Evolutionary conservation across 37 sponge, comb jelly and placozoan genomes (phyloP), one percentile per base, ranked within the genome.

Genomic region (Mnemiopsis leidyi): DNA sequence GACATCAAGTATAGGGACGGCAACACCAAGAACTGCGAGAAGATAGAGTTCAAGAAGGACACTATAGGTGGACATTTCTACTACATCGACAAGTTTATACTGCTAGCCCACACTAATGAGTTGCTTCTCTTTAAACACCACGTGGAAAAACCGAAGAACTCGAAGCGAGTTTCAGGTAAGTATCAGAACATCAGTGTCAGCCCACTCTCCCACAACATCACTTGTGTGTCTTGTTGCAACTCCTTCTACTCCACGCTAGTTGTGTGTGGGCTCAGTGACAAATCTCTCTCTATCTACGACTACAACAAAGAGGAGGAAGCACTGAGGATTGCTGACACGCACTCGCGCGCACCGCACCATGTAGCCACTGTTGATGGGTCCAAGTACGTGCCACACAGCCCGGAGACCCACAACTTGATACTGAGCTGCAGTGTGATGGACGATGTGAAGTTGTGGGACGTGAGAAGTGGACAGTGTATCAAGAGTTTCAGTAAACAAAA

Each of bases 41-140:
- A 85, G 24, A 38, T 40, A 33, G 61, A 94, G 69, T 94, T 69
- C n/a, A 71, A 20, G 25, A 94, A 95, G 23, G 97, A 95, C 21
- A 75, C 96, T 29, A 93, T 83, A 23, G 92, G 76, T 69, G 94
- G 95, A 21, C 95, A 94, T 68, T 99, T 99, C 88, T 99, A 95
- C 95, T 99, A 97, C 93, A 28, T 99, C 73, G 99, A 99, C 95
- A 96, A 97, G 94, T 99, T 99, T 92, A 71, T 99, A 26, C 69
- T 99, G 76, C 88, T 99, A 0, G 82, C 96, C 21, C 88, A 68
- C 69, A 95, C 93, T 0, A 94, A 95, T 39, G 75, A 92, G 2
- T 76, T 97, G 68, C 82, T 94, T 77, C 90, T 97, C 20, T 97
- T 97, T 94, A 96, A 97, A 39, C 97, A 99, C 94, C 93, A 95